phyloP scores from a whole-genome alignment of 2,888 invertebrate genomes.

The Drosophila meridionalis region DNA sequence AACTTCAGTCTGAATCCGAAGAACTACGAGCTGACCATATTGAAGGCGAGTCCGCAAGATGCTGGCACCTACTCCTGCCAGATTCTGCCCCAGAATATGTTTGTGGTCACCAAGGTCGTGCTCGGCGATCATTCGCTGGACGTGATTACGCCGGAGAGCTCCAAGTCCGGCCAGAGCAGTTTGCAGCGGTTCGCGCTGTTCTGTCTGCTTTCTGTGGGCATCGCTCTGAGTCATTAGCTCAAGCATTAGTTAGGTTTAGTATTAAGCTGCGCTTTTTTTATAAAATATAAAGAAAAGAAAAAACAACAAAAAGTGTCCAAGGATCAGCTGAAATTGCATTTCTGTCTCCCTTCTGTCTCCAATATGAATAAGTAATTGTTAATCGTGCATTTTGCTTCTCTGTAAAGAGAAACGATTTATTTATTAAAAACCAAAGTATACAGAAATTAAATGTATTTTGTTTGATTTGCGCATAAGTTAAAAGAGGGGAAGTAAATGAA shows the following conservation, averaged over 20 bases:
- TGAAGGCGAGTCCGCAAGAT: slow-evolving; percentile 64
- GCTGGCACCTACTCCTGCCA: slow-evolving; percentile 71
- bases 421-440: slow-evolving; percentile 80
- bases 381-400: slow-evolving; percentile 61
- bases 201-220: slow-evolving; percentile 21
- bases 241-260: slow-evolving; percentile 51
- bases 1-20: slow-evolving; percentile 58
- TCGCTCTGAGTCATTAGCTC: slow-evolving; percentile 16
- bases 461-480: not conserved
- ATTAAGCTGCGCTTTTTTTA: slow-evolving; percentile 39
- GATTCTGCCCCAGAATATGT: slow-evolving; percentile 58
- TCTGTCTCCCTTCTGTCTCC: slow-evolving; percentile 43
- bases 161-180: slow-evolving; percentile 59
- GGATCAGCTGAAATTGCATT: slow-evolving; percentile 45
- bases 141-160: slow-evolving; percentile 74
- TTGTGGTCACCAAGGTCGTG: slow-evolving; percentile 56
- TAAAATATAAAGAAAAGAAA: slow-evolving; percentile 10
- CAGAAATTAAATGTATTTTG: slow-evolving; percentile 4
- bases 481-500: not conserved
- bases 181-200: slow-evolving; percentile 22
- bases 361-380: slow-evolving; percentile 64
- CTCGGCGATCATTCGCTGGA: slow-evolving; percentile 66
- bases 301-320: slow-evolving; percentile 26
- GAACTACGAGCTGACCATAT: slow-evolving; percentile 64
- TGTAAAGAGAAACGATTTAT: slow-evolving; percentile 77